phyloP scores from a whole-genome alignment of 2,888 invertebrate species.

The Boloria selene region DNA sequence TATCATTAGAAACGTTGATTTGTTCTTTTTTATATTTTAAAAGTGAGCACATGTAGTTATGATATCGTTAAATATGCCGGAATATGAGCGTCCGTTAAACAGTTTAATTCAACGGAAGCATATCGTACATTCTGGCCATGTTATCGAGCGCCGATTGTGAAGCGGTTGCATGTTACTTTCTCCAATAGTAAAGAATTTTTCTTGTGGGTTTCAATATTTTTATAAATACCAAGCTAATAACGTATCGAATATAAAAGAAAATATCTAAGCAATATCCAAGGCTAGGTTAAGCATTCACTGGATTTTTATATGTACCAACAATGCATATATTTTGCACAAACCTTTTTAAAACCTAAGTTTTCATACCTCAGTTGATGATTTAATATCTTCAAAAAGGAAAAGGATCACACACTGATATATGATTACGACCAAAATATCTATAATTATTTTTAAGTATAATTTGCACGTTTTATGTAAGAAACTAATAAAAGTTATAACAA shows the following conservation, averaged over 20 bases:
- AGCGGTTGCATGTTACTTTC: slow-evolving; percentile 51
- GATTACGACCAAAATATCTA: slow-evolving; percentile 53
- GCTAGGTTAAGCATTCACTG: background rate
- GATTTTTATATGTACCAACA: background rate
- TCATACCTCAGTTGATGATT: slow-evolving; percentile 49
- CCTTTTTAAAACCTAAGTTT: slow-evolving; percentile 6
- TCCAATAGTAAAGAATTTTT: slow-evolving; percentile 47
- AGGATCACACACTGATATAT: slow-evolving; percentile 49
- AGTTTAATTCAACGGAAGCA: slow-evolving; percentile 51
- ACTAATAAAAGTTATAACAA: slow-evolving; percentile 45
- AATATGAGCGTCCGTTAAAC: slow-evolving; percentile 33
- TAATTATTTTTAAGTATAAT: slow-evolving; percentile 45
- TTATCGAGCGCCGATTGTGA: slow-evolving; percentile 36
- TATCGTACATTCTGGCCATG: slow-evolving; percentile 52
- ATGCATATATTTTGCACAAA: slow-evolving; percentile 30
- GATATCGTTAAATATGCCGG: slow-evolving; percentile 24
- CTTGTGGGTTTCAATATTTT: slow-evolving; percentile 38
- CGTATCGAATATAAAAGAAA: slow-evolving; percentile 37
- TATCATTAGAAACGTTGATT: background rate
- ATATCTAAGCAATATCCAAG: slow-evolving; percentile 32
- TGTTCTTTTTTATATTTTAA: background rate
- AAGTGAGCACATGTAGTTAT: slow-evolving; percentile 4
- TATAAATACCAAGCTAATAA: slow-evolving; percentile 41
- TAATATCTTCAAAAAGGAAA: slow-evolving; percentile 46
- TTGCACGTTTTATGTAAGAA: slow-evolving; percentile 50